These are phyloP conservation scores for Dromococcyx pavoninus DNA, from an alignment of 2,797 vertebrate species.

Conservation along the genomic window DNA sequence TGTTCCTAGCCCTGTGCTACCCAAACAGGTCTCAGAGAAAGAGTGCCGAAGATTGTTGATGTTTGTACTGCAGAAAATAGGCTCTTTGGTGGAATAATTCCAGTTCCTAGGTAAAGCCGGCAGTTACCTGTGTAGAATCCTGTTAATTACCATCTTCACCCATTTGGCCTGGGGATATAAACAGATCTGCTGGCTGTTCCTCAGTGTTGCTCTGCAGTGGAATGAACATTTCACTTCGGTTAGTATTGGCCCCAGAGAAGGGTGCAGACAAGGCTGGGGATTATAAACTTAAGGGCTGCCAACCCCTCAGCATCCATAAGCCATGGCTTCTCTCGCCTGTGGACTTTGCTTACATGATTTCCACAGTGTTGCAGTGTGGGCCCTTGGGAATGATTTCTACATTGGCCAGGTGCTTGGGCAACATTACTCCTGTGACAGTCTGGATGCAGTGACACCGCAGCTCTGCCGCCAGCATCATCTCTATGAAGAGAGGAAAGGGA, in stretches of 20 bases:
- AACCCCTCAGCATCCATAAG: neutral
- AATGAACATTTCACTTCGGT: neutral
- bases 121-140: neutral
- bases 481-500: neutral
- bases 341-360: conserved; percentile 2
- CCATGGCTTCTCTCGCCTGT: neutral
- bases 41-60: neutral
- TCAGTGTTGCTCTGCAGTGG: conserved; percentile 26
- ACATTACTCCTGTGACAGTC: neutral
- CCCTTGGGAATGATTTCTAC: neutral
- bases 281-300: neutral
- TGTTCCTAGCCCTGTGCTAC: neutral
- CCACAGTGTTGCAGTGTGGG: neutral
- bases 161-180: conserved; percentile 33
- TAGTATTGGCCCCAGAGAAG: neutral
- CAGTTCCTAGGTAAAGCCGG: neutral
- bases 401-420: neutral
- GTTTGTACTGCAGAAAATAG: neutral
- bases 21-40: neutral
- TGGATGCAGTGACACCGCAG: conserved; percentile 10
- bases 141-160: conserved; percentile 14
- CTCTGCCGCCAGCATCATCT: neutral
- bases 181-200: neutral
- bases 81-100: neutral
- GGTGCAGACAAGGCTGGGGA: neutral